Evolutionary conservation across 1,140 invertebrate genomes (phyloP), one percentile per base, ranked within the genome.

Genomic region (Ericerus pela): DNA sequence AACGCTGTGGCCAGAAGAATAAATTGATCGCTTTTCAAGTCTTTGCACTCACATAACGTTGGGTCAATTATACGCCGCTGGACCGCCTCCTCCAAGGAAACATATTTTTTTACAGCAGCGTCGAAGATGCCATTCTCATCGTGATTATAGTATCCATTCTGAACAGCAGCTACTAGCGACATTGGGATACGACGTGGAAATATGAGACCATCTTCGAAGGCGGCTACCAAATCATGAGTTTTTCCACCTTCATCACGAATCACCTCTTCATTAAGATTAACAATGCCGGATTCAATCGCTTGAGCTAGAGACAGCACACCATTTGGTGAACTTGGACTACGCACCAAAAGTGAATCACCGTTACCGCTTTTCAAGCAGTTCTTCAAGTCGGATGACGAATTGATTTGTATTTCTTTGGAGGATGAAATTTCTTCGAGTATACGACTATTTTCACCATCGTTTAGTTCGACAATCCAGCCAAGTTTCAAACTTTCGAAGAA

Each of bases 401-500:
- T 74, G 53, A 85, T 67, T 11, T 81, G 81, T 66, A 81, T 76
- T 62, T 78, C 73, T 16, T 87, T 69, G 8, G 75, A 76, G 24
- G 80, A 69, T 58, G 71, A 69, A 52, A 64, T 57, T n/a, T n/a
- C n/a, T 56, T 71, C 61, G 11, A 60, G 24, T 16, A 37, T 58
- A 8, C 37, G 11, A 54, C 65, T 59, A 29, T 51, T 43, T 18
- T 47, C 30, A 43, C 66, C 64, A 53, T 62, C 58, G 59, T 65
- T 67, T 24, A 61, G 67, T 30, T 43, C 57, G 33, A 80, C 77
- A 58, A 86, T 81, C 76, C 80, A 79, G 33, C 76, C 76, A 37
- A 78, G 68, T 63, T 83, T 77, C 31, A 91, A 75, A 58, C 88
- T 89, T 66, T 91, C 84, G 69, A 89, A 82, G 69, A 93, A 88